Percentiles rank a stretch among this genome's conserved stretches.
Evolutionary conservation across 2,113 vertebrate genomes (phyloP).

Genomic region (Labeo catla): DNA sequence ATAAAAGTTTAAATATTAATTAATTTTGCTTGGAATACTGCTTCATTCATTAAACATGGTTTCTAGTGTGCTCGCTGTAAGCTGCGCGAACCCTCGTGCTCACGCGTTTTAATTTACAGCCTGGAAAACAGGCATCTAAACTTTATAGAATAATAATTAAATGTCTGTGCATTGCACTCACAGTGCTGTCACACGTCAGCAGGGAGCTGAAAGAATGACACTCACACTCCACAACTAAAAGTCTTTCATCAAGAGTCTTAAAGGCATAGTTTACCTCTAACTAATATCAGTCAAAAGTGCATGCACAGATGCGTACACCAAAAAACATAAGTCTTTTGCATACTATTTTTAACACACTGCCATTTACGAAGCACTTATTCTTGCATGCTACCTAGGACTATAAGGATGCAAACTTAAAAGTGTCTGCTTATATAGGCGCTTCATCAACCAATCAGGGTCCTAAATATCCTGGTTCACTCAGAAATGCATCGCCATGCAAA

Average conservation of each 20-base stretch:
- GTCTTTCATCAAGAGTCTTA: slow-evolving; percentile 1
- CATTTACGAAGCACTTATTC: too few species aligned
- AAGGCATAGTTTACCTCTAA: background rate
- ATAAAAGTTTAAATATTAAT: slow-evolving; percentile 27
- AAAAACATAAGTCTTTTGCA: background rate
- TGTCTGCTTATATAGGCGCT: background rate
- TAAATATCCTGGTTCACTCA: background rate
- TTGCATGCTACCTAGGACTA: too few species aligned
- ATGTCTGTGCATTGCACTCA: background rate
- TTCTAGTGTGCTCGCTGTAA: background rate
- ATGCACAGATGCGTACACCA: background rate
- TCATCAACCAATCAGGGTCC: background rate
- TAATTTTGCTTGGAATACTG: background rate
- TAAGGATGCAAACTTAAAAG: too few species aligned
- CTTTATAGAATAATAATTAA: slow-evolving; percentile 44
- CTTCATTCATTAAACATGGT: slow-evolving; percentile 26
- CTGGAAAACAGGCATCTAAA: slow-evolving; percentile 50
- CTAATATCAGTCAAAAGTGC: background rate
- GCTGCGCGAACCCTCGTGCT: background rate
- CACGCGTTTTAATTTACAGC: slow-evolving; percentile 47
- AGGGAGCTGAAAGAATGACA: background rate
- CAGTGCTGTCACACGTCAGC: background rate
- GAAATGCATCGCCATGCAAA: background rate
- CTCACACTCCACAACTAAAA: background rate
- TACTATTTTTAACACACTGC: too few species aligned